phyloP scores from a whole-genome alignment of 2,797 vertebrate genomes.

The Typhlichthys subterraneus region DNA sequence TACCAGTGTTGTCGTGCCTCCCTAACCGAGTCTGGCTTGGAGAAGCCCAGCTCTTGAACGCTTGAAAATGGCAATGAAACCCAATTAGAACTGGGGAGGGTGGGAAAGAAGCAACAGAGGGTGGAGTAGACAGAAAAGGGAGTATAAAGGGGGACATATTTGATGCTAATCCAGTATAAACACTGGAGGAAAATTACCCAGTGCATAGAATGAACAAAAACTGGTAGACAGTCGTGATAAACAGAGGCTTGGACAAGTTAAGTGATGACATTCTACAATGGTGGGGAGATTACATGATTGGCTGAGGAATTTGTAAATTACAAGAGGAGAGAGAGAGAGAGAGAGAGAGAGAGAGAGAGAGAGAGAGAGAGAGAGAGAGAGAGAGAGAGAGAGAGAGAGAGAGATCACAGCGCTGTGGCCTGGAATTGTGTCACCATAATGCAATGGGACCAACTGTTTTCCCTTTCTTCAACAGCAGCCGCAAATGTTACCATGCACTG shows the following conservation, averaged over 20 bases:
- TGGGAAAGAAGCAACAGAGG: conserved; percentile 39
- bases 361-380: too few species aligned
- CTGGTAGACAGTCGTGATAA: conserved; percentile 3
- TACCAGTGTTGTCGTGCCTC: conserved; percentile 38
- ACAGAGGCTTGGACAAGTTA: background rate
- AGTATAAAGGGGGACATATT: conserved; percentile 50
- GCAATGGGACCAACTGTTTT: background rate
- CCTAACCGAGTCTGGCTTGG: conserved; percentile 51
- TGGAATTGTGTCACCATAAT: conserved; percentile 32
- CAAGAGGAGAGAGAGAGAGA: background rate
- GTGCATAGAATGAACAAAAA: conserved; percentile 14
- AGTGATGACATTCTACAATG: conserved; percentile 27
- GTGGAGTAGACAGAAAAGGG: conserved; percentile 46
- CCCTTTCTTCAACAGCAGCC: background rate
- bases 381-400: conserved; percentile 1
- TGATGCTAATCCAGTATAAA: conserved; percentile 60
- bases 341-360: too few species aligned
- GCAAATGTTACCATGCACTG: background rate
- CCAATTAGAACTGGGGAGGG: conserved; percentile 68
- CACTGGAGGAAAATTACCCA: conserved; percentile 23
- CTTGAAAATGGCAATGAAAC: conserved; percentile 63
- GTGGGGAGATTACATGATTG: conserved; percentile 44
- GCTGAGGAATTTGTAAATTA: conserved; percentile 40
- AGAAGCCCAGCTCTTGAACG: conserved; percentile 59
- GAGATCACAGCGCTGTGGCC: conserved; percentile 52